phyloP scores from a whole-genome alignment of 1,140 invertebrate species.

The Aricia agestis region DNA sequence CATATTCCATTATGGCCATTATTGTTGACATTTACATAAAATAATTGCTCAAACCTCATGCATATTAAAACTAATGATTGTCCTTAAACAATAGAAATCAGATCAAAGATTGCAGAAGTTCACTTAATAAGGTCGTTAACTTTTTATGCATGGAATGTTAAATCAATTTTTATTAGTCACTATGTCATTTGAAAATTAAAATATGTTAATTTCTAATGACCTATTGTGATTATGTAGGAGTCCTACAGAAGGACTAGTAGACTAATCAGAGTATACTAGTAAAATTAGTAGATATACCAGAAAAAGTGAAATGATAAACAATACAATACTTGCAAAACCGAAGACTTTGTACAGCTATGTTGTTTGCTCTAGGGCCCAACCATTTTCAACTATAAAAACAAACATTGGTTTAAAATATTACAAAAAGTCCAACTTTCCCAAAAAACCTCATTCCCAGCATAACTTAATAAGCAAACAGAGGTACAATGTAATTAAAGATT shows the following conservation, averaged over 20 bases:
- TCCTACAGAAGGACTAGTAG: too few relatives aligned
- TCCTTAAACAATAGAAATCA: neutral
- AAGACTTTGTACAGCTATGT: too few relatives aligned
- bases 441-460: neutral
- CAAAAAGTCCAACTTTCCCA: neutral
- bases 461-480: conserved; percentile 22
- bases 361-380: neutral
- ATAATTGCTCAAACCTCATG: conserved; percentile 28
- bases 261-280: too few relatives aligned
- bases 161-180: neutral
- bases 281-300: too few relatives aligned
- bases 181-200: neutral
- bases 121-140: neutral
- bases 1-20: conserved; percentile 35
- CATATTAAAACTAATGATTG: neutral
- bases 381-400: neutral
- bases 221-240: too few relatives aligned
- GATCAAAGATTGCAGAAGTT: neutral
- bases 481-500: conserved; percentile 36
- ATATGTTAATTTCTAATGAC: too few relatives aligned
- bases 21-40: conserved; percentile 32
- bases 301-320: too few relatives aligned
- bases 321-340: too few relatives aligned
- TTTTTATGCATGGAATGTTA: neutral
- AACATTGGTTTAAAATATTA: neutral